Percentiles rank a stretch among this genome's conserved stretches.
phyloP scores from a whole-genome alignment of 2,113 vertebrate species.

The Peucedramus taeniatus region DNA sequence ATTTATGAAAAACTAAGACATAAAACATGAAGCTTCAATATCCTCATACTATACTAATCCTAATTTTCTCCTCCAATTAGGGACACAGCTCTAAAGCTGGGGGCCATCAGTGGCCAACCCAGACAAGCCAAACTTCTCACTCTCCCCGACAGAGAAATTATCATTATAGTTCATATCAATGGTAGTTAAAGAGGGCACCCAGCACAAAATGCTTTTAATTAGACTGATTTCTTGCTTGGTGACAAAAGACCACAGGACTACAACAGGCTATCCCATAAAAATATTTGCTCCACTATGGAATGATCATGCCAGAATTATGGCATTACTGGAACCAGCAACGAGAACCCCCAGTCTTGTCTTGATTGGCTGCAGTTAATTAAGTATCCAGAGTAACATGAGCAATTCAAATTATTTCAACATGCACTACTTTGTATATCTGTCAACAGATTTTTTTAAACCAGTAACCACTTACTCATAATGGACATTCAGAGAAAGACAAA shows the following conservation, averaged over 20 bases:
- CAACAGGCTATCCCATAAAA: neutral
- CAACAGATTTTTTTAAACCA: slow-evolving; percentile 22
- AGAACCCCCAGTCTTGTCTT: neutral
- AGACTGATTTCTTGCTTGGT: neutral
- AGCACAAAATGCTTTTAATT: neutral
- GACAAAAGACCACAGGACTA: neutral
- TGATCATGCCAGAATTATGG: neutral
- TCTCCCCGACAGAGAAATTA: neutral
- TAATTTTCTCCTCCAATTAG: neutral
- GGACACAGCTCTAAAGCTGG: neutral
- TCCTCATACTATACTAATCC: neutral
- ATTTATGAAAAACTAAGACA: neutral
- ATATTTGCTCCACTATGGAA: neutral
- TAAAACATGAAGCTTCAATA: neutral
- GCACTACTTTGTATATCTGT: slow-evolving; percentile 1
- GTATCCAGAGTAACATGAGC: neutral
- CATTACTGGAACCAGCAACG: neutral
- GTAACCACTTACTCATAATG: slow-evolving; percentile 25
- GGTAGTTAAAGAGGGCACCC: neutral
- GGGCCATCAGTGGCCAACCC: neutral
- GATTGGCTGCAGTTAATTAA: slow-evolving; percentile 38
- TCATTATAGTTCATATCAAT: neutral
- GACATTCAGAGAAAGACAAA: slow-evolving; percentile 59
- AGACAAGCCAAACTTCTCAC: neutral
- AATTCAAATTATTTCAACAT: slow-evolving; percentile 24